Evolutionary conservation across 2,797 vertebrate genomes (phyloP).

Genomic region (Monodelphis domestica): DNA sequence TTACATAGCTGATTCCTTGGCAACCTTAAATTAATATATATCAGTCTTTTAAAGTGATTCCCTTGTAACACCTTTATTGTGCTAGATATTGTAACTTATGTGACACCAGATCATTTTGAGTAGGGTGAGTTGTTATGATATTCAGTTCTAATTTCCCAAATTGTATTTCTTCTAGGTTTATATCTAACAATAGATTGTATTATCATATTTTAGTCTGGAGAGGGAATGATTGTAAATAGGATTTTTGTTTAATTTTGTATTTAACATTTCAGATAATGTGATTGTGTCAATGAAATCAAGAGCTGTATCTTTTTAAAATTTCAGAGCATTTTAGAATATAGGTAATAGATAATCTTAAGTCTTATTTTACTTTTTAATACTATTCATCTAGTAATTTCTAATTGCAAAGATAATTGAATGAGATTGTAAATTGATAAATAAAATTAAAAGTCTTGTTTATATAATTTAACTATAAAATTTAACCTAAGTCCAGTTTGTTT

Average conservation of each 20-base stretch:
- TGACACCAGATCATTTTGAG: no score
- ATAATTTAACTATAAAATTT: neutral
- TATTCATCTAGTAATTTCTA: neutral
- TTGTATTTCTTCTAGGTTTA: neutral
- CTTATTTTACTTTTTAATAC: neutral
- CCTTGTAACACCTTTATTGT: no score
- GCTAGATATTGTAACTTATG: neutral
- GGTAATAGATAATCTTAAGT: neutral
- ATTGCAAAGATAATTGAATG: neutral
- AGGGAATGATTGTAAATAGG: neutral
- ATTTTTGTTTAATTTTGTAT: neutral
- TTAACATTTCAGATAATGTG: neutral
- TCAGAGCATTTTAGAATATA: neutral
- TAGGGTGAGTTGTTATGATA: neutral
- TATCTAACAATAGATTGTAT: no score
- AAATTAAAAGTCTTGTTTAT: conserved; percentile 20
- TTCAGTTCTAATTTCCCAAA: neutral
- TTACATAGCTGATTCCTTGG: no score
- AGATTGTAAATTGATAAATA: neutral
- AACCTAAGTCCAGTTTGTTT: neutral
- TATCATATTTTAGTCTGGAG: neutral
- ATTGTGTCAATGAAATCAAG: conserved; percentile 14
- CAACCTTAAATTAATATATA: no score
- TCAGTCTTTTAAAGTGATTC: no score
- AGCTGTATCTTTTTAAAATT: neutral